Percentiles rank a stretch among this genome's conserved stretches.
These are phyloP conservation scores for Drosophila athabasca DNA, from an alignment of 1,140 invertebrate genomes.

Conservation along the genomic window DNA sequence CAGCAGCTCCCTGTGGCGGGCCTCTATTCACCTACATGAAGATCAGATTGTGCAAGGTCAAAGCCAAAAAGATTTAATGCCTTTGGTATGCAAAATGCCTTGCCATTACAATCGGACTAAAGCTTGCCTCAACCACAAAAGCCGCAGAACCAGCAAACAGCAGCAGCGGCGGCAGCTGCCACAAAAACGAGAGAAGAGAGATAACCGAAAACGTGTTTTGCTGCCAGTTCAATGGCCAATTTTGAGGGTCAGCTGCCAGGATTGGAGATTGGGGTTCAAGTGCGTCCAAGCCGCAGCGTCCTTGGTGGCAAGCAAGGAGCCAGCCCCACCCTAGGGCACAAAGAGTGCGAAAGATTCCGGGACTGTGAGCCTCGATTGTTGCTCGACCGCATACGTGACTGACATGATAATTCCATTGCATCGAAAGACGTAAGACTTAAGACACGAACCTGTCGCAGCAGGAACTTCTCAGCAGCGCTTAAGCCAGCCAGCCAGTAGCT, in stretches of 20 bases:
- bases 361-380: conserved; percentile 43
- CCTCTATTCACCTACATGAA: conserved; percentile 67
- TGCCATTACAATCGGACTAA: conserved; percentile 50
- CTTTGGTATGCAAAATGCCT: conserved; percentile 62
- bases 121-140: conserved; percentile 56
- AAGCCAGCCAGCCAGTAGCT: conserved; percentile 31
- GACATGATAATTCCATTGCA: conserved; percentile 58
- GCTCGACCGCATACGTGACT: conserved; percentile 63
- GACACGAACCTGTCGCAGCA: conserved; percentile 61
- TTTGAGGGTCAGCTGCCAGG: conserved; percentile 59
- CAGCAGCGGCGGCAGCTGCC: conserved; percentile 30
- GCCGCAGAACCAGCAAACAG: conserved; percentile 18
- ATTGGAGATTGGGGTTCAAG: conserved; percentile 59
- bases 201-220: conserved; percentile 60
- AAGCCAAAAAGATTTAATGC: conserved; percentile 61
- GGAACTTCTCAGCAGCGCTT: conserved; percentile 58
- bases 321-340: background rate
- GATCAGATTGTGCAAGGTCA: conserved; percentile 70
- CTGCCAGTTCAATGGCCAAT: conserved; percentile 72
- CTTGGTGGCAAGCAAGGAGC: conserved; percentile 62
- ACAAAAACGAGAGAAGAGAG: conserved; percentile 46
- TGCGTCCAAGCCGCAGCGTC: conserved; percentile 55
- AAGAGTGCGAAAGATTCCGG: background rate
- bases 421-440: conserved; percentile 56
- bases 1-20: conserved; percentile 59